phyloP scores from a whole-genome alignment of 2,888 invertebrate species.

The Eutolmus rufibarbis region DNA sequence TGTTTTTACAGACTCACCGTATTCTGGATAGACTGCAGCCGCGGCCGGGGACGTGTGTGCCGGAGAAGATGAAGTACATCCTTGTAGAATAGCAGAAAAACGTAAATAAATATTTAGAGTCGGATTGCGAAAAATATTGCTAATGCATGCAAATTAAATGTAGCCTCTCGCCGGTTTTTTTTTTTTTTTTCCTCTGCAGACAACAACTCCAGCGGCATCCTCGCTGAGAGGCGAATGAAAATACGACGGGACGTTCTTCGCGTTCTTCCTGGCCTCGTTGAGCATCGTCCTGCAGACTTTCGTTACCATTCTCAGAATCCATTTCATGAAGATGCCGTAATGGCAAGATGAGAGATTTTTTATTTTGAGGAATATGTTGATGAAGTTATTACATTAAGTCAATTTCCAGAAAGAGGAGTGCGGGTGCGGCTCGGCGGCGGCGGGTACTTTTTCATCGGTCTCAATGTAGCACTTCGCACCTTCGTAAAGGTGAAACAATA shows the following conservation, averaged over 20 bases:
- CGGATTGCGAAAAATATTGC: slow-evolving; percentile 49
- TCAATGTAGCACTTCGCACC: background rate
- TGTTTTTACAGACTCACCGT: background rate
- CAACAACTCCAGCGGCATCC: background rate
- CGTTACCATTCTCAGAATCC: slow-evolving; percentile 13
- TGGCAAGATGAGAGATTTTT: slow-evolving; percentile 34
- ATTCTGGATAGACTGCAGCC: slow-evolving; percentile 26
- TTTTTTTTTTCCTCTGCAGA: background rate
- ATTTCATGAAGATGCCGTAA: slow-evolving; percentile 25
- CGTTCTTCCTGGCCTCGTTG: slow-evolving; percentile 19
- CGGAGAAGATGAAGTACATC: slow-evolving; percentile 41
- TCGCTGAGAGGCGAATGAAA: slow-evolving; percentile 3
- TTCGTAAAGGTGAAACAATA: background rate
- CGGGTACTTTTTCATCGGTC: background rate
- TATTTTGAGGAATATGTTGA: slow-evolving; percentile 44
- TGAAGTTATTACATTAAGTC: slow-evolving; percentile 48
- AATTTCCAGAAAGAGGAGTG: slow-evolving; percentile 27
- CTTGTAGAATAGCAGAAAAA: slow-evolving; percentile 40
- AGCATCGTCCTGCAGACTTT: slow-evolving; percentile 5
- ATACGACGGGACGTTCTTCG: slow-evolving; percentile 8
- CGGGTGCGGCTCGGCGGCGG: background rate
- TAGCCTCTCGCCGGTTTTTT: slow-evolving; percentile 35
- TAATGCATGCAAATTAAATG: slow-evolving; percentile 50
- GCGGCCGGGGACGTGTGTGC: background rate
- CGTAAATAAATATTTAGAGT: slow-evolving; percentile 48